Evolutionary conservation across 2,797 vertebrate species (phyloP).

Genomic region (Enoplosus armatus): DNA sequence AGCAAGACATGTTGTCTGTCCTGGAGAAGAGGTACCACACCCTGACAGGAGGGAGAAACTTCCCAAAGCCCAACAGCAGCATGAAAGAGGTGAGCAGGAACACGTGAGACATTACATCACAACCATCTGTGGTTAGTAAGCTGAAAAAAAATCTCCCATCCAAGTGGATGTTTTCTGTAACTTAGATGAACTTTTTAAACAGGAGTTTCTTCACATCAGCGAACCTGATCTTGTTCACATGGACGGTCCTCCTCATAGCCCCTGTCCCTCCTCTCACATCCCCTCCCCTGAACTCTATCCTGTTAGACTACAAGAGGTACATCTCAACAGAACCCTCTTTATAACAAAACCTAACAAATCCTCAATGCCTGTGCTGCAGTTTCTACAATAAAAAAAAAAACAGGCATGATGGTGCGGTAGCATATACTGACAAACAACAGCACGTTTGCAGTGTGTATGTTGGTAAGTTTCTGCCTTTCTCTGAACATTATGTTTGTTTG

Average conservation of each 20-base stretch:
- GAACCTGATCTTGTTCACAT: conserved; percentile 88
- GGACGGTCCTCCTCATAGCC: conserved; percentile 81
- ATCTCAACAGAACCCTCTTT: conserved; percentile 25
- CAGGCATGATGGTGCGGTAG: conserved; percentile 38
- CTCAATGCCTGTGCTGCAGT: conserved; percentile 23
- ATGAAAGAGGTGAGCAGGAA: conserved; percentile 90
- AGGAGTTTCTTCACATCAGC: conserved; percentile 91
- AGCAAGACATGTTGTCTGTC: conserved; percentile 89
- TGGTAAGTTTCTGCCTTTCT: conserved; percentile 9
- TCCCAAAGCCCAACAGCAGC: conserved; percentile 85
- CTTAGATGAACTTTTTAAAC: conserved; percentile 75
- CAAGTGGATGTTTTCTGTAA: conserved; percentile 46
- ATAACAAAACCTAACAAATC: conserved; percentile 28
- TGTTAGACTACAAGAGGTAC: conserved; percentile 93
- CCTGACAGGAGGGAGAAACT: conserved; percentile 87
- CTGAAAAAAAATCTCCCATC: neutral
- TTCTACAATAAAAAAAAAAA: conserved; percentile 6
- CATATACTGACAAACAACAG: conserved; percentile 28
- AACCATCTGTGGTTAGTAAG: conserved; percentile 7
- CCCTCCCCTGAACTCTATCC: conserved; percentile 85
- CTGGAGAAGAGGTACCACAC: conserved; percentile 90
- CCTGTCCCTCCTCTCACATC: conserved; percentile 81
- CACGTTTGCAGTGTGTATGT: conserved; percentile 40
- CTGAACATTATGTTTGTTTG: conserved; percentile 11
- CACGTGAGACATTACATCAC: neutral